Percentiles rank a stretch among this genome's conserved stretches.
Evolutionary conservation across 2,888 invertebrate species (phyloP).

Genomic region (Oscheius sp.): DNA sequence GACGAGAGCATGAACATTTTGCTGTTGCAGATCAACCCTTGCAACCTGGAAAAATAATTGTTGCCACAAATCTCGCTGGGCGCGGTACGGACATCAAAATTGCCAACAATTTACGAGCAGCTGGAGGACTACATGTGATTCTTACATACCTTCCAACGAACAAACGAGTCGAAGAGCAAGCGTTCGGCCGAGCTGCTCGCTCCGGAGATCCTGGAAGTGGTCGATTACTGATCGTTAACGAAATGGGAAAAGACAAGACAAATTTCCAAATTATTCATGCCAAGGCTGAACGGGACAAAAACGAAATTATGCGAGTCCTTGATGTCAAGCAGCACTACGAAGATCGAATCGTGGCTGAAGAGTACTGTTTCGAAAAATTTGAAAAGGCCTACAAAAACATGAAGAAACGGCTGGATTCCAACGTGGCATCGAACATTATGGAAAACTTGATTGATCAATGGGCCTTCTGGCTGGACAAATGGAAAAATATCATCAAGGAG

Average conservation of each 20-base stretch:
- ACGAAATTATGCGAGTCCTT: constrained; percentile 36
- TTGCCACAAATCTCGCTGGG: constrained; percentile 75
- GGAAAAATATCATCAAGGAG: background rate
- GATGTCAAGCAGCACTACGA: constrained; percentile 33
- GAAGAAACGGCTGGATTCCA: background rate
- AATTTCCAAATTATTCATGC: constrained; percentile 32
- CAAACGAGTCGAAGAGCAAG: constrained; percentile 74
- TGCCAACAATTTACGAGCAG: constrained; percentile 49
- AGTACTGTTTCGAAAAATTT: constrained; percentile 27
- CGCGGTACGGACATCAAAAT: constrained; percentile 74
- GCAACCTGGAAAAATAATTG: constrained; percentile 61
- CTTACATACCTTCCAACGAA: constrained; percentile 74
- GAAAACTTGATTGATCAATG: constrained; percentile 32
- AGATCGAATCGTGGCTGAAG: constrained; percentile 38
- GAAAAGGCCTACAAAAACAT: constrained; percentile 9
- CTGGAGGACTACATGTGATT: constrained; percentile 74
- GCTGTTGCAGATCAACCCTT: background rate
- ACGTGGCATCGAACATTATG: background rate
- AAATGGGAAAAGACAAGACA: background rate
- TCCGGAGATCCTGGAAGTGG: constrained; percentile 72
- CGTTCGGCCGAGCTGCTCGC: constrained; percentile 74
- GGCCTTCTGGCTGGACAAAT: constrained; percentile 27
- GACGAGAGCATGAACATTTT: constrained; percentile 40
- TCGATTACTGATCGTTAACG: constrained; percentile 31
- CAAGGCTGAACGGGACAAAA: constrained; percentile 41